Base-by-base conservation (phyloP, 2,888 invertebrate genomes). In the Cheilosia variabilis region DNA sequence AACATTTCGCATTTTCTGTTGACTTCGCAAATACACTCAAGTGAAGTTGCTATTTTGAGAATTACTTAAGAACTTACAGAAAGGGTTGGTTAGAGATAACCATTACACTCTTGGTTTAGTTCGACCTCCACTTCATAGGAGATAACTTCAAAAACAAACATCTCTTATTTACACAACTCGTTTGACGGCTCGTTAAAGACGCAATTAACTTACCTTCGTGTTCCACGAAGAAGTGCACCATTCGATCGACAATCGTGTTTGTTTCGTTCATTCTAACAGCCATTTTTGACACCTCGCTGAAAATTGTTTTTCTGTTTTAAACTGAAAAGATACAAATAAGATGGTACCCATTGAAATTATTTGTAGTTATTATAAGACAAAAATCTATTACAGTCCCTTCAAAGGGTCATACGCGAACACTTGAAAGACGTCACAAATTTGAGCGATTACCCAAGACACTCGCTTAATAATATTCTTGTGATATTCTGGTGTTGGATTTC, bases 171-270 rank as follows among this genome's bases (percentile, higher is more conserved):
- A 22, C 27, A 55, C n/a, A 31, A 45, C 5, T 45, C 22, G 34
- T 24, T 52, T 24, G 4, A 52, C 24, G 24, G 24, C 22, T 24
- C 52, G 15, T 24, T 24, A 24, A 15, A 15, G 13, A 5, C n/a
- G 27, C 15, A 34, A 1, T 19, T n/a, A 1, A 90, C 87, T 91
- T 86, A 90, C 92, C 92, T 90, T 92, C 92, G 88, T 92, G 92
- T 82, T 91, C 91, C 50, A 92, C 92, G 76, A 92, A 91, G 87
- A 92, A 92, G 87, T 92, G 90, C 52, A 92, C 92, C 90, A 92
- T 89, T 9, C 91, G 89, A 88, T 92, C 92, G 72, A 92, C 91
- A 53, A 91, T 90, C 55, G 91, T 91, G 45, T 90, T 88, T 45
- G 91, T 90, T 82, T 91, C 91, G 88, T 91, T 91, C 78, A 91